These are phyloP conservation scores for Trichopoda pennipes DNA, from an alignment of 2,888 invertebrate genomes.

Conservation along the genomic window DNA sequence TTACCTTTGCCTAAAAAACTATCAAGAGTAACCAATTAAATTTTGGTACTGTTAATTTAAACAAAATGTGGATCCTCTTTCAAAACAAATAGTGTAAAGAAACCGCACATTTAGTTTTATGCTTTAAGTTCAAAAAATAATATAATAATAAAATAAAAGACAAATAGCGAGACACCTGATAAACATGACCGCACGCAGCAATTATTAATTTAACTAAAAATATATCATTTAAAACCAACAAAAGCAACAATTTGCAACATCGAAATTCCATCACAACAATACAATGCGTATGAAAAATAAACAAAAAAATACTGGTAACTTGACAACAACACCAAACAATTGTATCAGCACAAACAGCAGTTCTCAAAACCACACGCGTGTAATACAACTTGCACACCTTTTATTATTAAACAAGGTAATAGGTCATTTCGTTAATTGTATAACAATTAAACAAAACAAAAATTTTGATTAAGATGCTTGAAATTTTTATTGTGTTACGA, in stretches of 20 bases:
- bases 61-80: constrained; percentile 42
- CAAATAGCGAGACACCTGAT: constrained; percentile 70
- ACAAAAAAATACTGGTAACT: too few species aligned
- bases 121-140: constrained; percentile 5
- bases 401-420: constrained; percentile 16
- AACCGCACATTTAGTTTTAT: constrained; percentile 51
- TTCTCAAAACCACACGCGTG: constrained; percentile 54
- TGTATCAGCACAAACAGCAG: constrained; percentile 25
- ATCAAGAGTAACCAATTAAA: constrained; percentile 4
- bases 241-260: constrained; percentile 23
- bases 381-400: constrained; percentile 64
- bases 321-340: constrained; percentile 50
- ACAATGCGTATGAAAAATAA: constrained; percentile 34
- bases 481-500: too few species aligned
- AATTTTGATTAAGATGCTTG: too few species aligned
- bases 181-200: constrained; percentile 72
- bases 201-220: constrained; percentile 68
- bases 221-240: constrained; percentile 34
- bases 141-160: constrained; percentile 16
- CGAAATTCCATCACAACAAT: constrained; percentile 61
- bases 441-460: too few species aligned
- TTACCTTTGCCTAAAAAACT: too few species aligned
- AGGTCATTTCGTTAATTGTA: neutral
- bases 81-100: constrained; percentile 12
- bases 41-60: constrained; percentile 2